Percentiles rank a stretch among this genome's conserved stretches.
Evolutionary conservation across 1,140 invertebrate species (phyloP).

Genomic region (Pseudomyrmex sp.): DNA sequence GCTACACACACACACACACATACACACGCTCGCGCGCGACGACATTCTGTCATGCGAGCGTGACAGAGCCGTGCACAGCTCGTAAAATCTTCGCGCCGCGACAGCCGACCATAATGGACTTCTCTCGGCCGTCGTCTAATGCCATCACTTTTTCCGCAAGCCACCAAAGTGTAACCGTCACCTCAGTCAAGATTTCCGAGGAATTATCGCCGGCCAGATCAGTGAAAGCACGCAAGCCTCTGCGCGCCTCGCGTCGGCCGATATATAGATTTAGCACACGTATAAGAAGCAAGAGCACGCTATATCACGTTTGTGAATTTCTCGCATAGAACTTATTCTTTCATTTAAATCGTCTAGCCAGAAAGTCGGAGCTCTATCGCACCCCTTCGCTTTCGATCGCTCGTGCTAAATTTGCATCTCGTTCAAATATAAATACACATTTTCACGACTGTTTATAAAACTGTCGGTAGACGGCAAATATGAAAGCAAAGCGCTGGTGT

Average conservation of each 20-base stretch:
- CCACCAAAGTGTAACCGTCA: constrained; percentile 19
- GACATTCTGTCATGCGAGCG: constrained; percentile 49
- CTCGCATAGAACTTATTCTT: not conserved
- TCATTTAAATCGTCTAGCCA: not conserved
- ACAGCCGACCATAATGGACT: constrained; percentile 21
- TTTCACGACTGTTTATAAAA: no score
- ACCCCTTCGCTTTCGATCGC: no score
- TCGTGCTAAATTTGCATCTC: not conserved
- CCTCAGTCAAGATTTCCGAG: constrained; percentile 27
- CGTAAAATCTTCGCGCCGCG: constrained; percentile 22
- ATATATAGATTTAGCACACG: not conserved
- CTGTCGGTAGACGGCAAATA: no score
- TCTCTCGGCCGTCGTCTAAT: constrained; percentile 3
- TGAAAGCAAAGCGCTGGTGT: no score
- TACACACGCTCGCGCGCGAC: not conserved
- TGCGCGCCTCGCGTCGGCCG: not conserved
- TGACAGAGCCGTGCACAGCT: constrained; percentile 22
- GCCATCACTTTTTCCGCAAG: constrained; percentile 29
- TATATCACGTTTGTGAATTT: not conserved
- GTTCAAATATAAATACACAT: not conserved
- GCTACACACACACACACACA: not conserved
- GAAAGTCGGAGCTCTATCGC: no score
- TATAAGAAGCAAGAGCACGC: not conserved
- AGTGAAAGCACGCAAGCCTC: constrained; percentile 45
- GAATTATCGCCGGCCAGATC: constrained; percentile 28